Conservation (phyloP, 2,797 vertebrate genomes). For the Mastacembelus armatus region DNA sequence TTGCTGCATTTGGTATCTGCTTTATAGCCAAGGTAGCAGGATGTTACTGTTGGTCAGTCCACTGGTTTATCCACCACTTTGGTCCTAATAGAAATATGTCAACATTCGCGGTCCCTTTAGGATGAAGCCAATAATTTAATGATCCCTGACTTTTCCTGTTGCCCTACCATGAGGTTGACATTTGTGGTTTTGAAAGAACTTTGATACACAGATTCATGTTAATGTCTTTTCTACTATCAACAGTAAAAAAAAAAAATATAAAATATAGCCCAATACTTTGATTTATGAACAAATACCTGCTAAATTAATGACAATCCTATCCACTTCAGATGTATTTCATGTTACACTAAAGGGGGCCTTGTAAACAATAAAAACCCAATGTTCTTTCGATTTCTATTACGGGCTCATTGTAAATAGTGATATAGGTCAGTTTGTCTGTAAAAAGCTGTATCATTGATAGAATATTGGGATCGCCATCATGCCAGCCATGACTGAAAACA, state of each 20-base stretch:
- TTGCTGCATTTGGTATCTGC: background rate
- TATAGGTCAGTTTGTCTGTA: slow-evolving; percentile 30
- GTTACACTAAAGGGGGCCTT: background rate
- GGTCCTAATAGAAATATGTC: too few species aligned
- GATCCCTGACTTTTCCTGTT: background rate
- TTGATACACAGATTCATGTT: too few species aligned
- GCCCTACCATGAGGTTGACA: background rate
- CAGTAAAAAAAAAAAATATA: background rate
- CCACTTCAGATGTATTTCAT: background rate
- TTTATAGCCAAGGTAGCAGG: background rate
- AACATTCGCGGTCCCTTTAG: too few species aligned
- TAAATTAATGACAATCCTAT: background rate
- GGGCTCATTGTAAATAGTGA: background rate
- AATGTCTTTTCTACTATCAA: background rate
- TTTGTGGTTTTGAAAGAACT: background rate
- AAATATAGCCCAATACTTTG: too few species aligned
- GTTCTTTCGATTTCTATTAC: slow-evolving; percentile 6
- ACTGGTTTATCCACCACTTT: too few species aligned
- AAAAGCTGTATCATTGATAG: slow-evolving; percentile 35
- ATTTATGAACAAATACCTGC: background rate
- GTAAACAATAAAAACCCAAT: background rate
- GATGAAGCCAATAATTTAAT: too few species aligned
- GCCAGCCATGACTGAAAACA: slow-evolving; percentile 46
- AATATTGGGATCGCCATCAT: slow-evolving; percentile 32
- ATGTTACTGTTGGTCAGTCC: background rate